Evolutionary conservation across 2,888 invertebrate genomes (phyloP).

Genomic region (Drosophila cyrtoloma): DNA sequence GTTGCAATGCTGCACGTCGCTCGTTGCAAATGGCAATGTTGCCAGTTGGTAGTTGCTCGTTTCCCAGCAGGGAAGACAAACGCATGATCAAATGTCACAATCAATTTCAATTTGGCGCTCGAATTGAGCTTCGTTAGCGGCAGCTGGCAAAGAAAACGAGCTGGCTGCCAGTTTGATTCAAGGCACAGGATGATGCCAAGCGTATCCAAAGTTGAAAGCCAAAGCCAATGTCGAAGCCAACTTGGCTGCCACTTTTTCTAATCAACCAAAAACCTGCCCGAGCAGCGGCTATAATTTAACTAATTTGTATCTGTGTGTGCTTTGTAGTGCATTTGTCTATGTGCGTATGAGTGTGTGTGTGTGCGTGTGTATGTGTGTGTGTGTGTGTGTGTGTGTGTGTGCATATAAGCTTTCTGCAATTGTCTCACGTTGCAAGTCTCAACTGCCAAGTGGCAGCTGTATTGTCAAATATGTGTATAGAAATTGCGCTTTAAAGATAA

Average conservation of each 20-base stretch:
- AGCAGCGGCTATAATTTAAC: slow-evolving; percentile 73
- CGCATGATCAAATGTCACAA: slow-evolving; percentile 81
- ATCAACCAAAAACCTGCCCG: slow-evolving; percentile 60
- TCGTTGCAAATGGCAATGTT: not conserved
- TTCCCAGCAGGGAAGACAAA: slow-evolving; percentile 42
- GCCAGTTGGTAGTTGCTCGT: slow-evolving; percentile 1
- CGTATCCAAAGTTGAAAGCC: slow-evolving; percentile 24
- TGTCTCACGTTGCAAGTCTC: slow-evolving; percentile 51
- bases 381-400: slow-evolving; percentile 14
- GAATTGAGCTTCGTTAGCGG: slow-evolving; percentile 79
- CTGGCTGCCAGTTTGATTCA: slow-evolving; percentile 39
- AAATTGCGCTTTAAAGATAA: slow-evolving; percentile 51
- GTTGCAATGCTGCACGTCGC: slow-evolving; percentile 6
- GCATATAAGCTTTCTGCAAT: slow-evolving; percentile 41
- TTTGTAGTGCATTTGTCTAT: slow-evolving; percentile 20
- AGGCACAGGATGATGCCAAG: slow-evolving; percentile 47
- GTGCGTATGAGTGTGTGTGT: slow-evolving; percentile 1
- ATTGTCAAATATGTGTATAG: slow-evolving; percentile 43
- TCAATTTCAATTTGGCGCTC: slow-evolving; percentile 81
- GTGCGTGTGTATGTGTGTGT: slow-evolving; percentile 40
- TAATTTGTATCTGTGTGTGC: slow-evolving; percentile 63
- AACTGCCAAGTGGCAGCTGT: slow-evolving; percentile 25
- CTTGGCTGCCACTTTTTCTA: slow-evolving; percentile 69
- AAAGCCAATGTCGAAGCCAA: slow-evolving; percentile 27
- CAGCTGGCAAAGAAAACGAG: slow-evolving; percentile 56